phyloP scores from a whole-genome alignment of 2,888 invertebrate genomes.

The Xestia ashworthii region DNA sequence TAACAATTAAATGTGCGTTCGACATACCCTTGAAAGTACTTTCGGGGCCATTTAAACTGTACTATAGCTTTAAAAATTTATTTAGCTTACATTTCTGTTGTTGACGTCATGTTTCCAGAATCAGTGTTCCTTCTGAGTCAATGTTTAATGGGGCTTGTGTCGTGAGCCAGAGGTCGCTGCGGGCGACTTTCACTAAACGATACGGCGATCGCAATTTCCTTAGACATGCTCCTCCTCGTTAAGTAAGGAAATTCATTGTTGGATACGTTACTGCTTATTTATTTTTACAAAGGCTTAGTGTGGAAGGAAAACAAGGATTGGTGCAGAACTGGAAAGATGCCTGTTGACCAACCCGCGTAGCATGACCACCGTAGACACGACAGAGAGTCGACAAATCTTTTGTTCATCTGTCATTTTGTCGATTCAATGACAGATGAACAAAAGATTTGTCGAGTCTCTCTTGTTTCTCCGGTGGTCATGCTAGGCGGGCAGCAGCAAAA shows the following conservation, averaged over 20 bases:
- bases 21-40: neutral
- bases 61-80: neutral
- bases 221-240: conserved; percentile 41
- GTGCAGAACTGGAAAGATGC: neutral
- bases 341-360: too few species aligned
- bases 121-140: conserved; percentile 25
- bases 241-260: conserved; percentile 30
- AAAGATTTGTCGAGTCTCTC: too few species aligned
- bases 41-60: too few species aligned
- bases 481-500: too few species aligned
- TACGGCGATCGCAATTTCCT: conserved; percentile 76
- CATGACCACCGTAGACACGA: too few species aligned
- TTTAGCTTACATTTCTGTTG: neutral
- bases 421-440: too few species aligned
- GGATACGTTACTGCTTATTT: conserved; percentile 5
- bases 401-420: too few species aligned
- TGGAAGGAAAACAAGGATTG: neutral
- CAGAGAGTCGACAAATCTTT: too few species aligned
- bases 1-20: neutral
- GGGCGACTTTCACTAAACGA: conserved; percentile 66
- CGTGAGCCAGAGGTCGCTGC: conserved; percentile 58
- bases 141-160: neutral
- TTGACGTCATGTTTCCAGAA: neutral
- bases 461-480: too few species aligned
- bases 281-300: neutral